Percentiles rank a stretch among this genome's conserved stretches.
phyloP scores from a whole-genome alignment of 2,797 vertebrate genomes.

The Karalla daura region DNA sequence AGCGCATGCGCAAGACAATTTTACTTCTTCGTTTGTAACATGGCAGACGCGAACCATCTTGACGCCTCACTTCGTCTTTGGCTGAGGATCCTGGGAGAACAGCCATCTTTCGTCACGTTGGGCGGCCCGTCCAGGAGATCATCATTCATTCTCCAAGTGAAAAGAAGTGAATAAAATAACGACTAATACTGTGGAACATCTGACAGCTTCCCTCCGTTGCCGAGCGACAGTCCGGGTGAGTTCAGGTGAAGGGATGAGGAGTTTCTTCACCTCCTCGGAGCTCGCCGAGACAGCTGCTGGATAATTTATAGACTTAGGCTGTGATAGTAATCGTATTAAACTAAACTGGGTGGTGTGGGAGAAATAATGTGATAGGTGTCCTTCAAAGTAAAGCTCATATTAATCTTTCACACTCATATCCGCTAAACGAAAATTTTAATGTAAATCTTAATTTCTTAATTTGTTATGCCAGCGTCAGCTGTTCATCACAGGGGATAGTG shows the following conservation, averaged over 20 bases:
- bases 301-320: not conserved
- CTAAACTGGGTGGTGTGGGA: not conserved
- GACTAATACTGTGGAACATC: not conserved
- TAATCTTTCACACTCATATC: no score
- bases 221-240: slow-evolving; percentile 27
- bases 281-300: not conserved
- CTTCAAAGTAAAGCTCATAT: slow-evolving; percentile 23
- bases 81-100: slow-evolving; percentile 23
- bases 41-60: not conserved
- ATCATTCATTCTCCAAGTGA: not conserved
- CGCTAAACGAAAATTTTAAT: no score
- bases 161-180: not conserved
- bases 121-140: no score
- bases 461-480: no score
- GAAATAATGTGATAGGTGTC: slow-evolving; percentile 1
- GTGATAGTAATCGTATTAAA: slow-evolving; percentile 35
- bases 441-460: no score
- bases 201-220: not conserved
- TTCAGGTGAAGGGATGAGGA: not conserved
- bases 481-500: no score
- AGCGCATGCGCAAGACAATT: slow-evolving; percentile 14
- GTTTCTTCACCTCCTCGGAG: not conserved
- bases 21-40: not conserved
- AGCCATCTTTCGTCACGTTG: slow-evolving; percentile 63
- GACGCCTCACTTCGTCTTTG: slow-evolving; percentile 5